These are phyloP conservation scores for Halcyon smyrnensis DNA, from an alignment of 2,797 vertebrate genomes.

Conservation along the genomic window DNA sequence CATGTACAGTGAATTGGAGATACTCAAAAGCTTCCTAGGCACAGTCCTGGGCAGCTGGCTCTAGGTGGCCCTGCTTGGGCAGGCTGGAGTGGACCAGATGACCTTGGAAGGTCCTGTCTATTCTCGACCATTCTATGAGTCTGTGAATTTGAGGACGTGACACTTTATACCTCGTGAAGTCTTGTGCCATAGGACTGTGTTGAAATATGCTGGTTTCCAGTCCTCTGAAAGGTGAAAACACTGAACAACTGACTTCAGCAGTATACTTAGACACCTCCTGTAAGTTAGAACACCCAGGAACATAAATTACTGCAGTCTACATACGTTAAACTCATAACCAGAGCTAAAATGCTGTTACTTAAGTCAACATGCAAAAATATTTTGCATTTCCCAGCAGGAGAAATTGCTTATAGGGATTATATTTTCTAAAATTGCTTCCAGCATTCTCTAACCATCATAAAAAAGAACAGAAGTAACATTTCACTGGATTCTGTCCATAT, in stretches of 20 bases:
- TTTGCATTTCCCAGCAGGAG: not conserved
- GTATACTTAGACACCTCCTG: not conserved
- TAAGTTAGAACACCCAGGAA: not conserved
- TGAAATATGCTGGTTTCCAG: not conserved
- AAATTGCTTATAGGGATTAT: not conserved
- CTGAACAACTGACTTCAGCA: not conserved
- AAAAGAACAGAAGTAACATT: not conserved
- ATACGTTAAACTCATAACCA: not conserved
- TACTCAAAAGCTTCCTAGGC: not conserved
- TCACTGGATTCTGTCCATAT: not conserved
- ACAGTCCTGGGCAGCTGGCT: not conserved
- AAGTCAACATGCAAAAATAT: not conserved
- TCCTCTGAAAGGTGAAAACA: not conserved
- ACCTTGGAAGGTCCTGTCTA: fast-evolving
- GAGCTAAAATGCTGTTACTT: not conserved
- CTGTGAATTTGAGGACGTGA: not conserved
- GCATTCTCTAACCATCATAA: not conserved
- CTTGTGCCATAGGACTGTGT: not conserved
- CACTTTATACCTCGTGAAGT: not conserved
- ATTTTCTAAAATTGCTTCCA: not conserved
- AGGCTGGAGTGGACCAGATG: not conserved
- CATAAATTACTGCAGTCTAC: not conserved
- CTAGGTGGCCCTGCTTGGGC: not conserved
- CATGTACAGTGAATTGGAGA: not conserved
- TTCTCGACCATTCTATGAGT: not conserved